Evolutionary conservation across 2,113 vertebrate species (phyloP).

Genomic region (Cyprichromis sp.): DNA sequence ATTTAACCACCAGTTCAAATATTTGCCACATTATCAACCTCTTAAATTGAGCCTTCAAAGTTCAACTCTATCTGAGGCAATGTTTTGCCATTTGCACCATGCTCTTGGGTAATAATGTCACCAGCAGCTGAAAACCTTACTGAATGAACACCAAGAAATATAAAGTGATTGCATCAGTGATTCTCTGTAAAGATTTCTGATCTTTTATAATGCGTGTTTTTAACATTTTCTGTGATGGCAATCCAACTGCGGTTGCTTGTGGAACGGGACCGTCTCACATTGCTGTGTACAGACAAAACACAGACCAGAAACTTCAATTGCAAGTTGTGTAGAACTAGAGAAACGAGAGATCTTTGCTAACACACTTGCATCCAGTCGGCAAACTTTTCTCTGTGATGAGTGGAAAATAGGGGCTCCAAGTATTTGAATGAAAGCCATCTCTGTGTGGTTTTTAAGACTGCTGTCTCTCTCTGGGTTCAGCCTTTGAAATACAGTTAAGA

Average conservation of each 20-base stretch:
- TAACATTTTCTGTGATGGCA: slow-evolving; percentile 68
- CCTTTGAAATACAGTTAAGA: slow-evolving; percentile 76
- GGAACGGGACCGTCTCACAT: slow-evolving; percentile 46
- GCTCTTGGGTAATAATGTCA: slow-evolving; percentile 78
- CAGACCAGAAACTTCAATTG: slow-evolving; percentile 49
- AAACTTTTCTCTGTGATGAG: slow-evolving; percentile 72
- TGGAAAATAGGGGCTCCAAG: slow-evolving; percentile 71
- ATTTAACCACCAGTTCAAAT: background rate
- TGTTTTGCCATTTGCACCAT: slow-evolving; percentile 52
- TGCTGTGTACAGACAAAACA: slow-evolving; percentile 48
- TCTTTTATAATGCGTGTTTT: slow-evolving; percentile 82
- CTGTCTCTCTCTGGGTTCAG: slow-evolving; percentile 70
- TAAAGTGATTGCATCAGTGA: slow-evolving; percentile 80
- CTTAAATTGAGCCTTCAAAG: slow-evolving; percentile 24
- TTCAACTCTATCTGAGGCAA: slow-evolving; percentile 14
- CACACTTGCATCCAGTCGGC: slow-evolving; percentile 63
- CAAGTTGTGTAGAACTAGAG: slow-evolving; percentile 46
- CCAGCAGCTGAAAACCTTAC: slow-evolving; percentile 74
- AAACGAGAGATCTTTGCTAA: slow-evolving; percentile 62
- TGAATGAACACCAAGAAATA: slow-evolving; percentile 83
- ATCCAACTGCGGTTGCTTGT: slow-evolving; percentile 41
- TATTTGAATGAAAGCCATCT: slow-evolving; percentile 72
- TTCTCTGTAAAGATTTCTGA: slow-evolving; percentile 79
- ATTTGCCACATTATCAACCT: slow-evolving; percentile 23
- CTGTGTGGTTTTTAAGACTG: slow-evolving; percentile 72